Conservation (phyloP, 2,888 invertebrate species). For the Athalia cordata region DNA sequence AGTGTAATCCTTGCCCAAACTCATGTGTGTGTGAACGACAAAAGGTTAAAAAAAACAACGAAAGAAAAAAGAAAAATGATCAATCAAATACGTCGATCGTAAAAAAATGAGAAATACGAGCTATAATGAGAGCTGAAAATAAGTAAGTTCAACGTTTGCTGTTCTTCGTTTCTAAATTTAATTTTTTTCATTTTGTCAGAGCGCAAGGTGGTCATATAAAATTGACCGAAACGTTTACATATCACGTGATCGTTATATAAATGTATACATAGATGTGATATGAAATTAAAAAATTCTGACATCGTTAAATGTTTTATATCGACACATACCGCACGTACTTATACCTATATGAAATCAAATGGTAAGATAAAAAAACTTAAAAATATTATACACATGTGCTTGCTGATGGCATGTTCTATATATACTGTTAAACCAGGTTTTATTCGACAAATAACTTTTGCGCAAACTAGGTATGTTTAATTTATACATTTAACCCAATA, state of each 20-base stretch:
- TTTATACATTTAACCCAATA: neutral
- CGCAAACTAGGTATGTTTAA: neutral
- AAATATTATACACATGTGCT: neutral
- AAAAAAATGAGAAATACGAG: too few species aligned
- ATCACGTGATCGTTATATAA: conserved; percentile 12
- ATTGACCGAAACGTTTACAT: conserved; percentile 4
- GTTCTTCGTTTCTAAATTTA: neutral
- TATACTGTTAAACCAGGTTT: neutral
- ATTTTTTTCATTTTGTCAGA: conserved; percentile 41
- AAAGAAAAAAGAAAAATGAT: too few species aligned
- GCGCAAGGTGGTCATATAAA: neutral
- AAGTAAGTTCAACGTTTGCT: too few species aligned
- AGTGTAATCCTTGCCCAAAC: too few species aligned
- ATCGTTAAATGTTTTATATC: conserved; percentile 22
- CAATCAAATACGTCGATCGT: too few species aligned
- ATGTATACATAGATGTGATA: neutral
- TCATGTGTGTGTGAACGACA: too few species aligned
- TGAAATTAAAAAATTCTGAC: conserved; percentile 24
- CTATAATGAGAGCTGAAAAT: too few species aligned
- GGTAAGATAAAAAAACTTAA: neutral
- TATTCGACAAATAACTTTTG: conserved; percentile 16
- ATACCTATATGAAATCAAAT: neutral
- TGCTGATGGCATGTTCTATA: too few species aligned
- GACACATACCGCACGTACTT: neutral
- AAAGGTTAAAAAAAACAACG: too few species aligned